Evolutionary conservation across 2,113 vertebrate genomes (phyloP).

Genomic region (Dicrurus megarhynchus): DNA sequence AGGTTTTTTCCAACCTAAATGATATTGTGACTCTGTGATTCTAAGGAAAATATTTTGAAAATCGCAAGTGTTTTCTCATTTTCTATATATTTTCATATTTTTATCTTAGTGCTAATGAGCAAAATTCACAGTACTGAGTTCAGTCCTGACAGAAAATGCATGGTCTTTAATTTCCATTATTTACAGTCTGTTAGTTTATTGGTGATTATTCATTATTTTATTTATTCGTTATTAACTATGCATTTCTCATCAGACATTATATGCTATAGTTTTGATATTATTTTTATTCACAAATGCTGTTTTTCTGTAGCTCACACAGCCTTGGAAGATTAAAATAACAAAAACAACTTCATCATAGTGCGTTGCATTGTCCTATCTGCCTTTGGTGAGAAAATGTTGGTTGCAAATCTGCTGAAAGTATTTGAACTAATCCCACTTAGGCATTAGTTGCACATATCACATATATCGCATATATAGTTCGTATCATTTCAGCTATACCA

Average conservation of each 20-base stretch:
- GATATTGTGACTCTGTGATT: not conserved
- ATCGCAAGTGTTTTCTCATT: not conserved
- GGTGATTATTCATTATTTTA: not conserved
- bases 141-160: not conserved
- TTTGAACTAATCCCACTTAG: not conserved
- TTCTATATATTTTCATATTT: not conserved
- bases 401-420: not conserved
- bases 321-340: slow-evolving; percentile 1
- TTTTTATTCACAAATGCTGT: slow-evolving; percentile 5
- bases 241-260: not conserved
- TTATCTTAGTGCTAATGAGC: not conserved
- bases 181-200: not conserved
- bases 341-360: slow-evolving; percentile 9
- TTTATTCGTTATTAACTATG: not conserved
- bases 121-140: not conserved
- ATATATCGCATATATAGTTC: not conserved
- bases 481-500: not conserved
- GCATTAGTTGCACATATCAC: not conserved
- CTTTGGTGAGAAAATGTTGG: not conserved
- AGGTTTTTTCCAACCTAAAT: not conserved
- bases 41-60: not conserved
- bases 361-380: not conserved
- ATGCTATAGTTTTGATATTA: not conserved
- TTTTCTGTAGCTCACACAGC: not conserved
- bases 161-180: not conserved